Conservation (phyloP, 2,113 vertebrate genomes). For the Numida meleagris region DNA sequence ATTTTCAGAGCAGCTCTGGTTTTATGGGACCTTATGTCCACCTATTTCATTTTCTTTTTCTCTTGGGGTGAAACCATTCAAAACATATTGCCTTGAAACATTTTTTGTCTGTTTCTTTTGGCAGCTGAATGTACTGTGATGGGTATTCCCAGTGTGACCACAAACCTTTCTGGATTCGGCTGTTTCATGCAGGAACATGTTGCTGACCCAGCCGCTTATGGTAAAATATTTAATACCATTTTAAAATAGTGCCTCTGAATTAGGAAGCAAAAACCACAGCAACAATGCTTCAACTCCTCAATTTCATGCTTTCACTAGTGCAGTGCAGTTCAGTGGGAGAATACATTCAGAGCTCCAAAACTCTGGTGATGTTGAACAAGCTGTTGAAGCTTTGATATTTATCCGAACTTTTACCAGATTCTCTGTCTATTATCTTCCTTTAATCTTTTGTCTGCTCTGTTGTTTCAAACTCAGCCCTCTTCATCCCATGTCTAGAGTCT, state of each 20-base stretch:
- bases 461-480: background rate
- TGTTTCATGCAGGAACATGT: constrained; percentile 98
- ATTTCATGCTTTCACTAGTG: background rate
- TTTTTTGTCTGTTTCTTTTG: constrained; percentile 30
- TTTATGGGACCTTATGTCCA: background rate
- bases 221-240: constrained; percentile 65
- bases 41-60: background rate
- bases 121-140: constrained; percentile 97
- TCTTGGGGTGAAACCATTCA: background rate
- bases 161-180: constrained; percentile 96
- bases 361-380: background rate
- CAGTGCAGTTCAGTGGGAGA: background rate
- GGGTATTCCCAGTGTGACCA: constrained; percentile 98
- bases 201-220: constrained; percentile 92
- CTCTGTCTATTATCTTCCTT: background rate
- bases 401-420: background rate
- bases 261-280: background rate
- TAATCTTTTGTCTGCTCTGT: background rate
- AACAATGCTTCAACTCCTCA: background rate
- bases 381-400: background rate
- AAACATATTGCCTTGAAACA: background rate
- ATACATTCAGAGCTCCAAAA: background rate
- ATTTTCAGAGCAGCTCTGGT: background rate
- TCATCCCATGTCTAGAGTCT: background rate
- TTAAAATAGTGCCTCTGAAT: background rate